These are phyloP conservation scores for Automeris io DNA, from an alignment of 2,888 invertebrate genomes.

Conservation along the genomic window DNA sequence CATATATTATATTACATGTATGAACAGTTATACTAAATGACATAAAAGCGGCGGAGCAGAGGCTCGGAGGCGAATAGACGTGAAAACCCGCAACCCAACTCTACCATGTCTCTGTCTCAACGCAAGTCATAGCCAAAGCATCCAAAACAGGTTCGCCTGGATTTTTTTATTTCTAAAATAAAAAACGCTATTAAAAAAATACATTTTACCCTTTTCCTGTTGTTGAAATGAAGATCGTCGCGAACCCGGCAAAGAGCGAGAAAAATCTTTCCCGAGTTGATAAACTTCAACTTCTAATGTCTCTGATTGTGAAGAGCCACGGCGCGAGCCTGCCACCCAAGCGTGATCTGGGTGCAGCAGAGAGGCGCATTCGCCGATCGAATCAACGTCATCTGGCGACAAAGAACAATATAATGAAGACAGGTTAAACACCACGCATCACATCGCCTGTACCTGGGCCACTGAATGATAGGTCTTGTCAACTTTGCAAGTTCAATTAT, in stretches of 20 bases:
- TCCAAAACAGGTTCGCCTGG: too few relatives aligned
- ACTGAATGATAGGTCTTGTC: too few relatives aligned
- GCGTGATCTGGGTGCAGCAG: conserved; percentile 92
- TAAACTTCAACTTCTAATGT: conserved; percentile 90
- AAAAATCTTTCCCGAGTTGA: conserved; percentile 90
- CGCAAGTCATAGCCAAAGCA: neutral
- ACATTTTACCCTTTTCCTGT: conserved; percentile 72
- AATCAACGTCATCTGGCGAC: conserved; percentile 81
- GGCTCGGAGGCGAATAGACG: too few relatives aligned
- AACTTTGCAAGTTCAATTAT: too few relatives aligned
- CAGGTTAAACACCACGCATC: too few relatives aligned
- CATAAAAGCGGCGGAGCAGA: too few relatives aligned
- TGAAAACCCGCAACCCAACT: neutral
- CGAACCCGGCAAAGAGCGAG: conserved; percentile 89
- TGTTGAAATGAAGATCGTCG: conserved; percentile 90
- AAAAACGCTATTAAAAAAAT: neutral
- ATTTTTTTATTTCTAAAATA: neutral
- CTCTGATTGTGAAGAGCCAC: conserved; percentile 94
- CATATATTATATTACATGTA: too few relatives aligned
- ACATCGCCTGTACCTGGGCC: too few relatives aligned
- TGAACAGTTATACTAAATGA: too few relatives aligned
- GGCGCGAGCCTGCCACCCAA: conserved; percentile 85
- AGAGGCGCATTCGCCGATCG: conserved; percentile 85
- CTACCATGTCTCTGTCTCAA: neutral
- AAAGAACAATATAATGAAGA: conserved; percentile 13